Evolutionary conservation across 1,140 invertebrate genomes (phyloP).

Genomic region (Hylaeus anthracinus): DNA sequence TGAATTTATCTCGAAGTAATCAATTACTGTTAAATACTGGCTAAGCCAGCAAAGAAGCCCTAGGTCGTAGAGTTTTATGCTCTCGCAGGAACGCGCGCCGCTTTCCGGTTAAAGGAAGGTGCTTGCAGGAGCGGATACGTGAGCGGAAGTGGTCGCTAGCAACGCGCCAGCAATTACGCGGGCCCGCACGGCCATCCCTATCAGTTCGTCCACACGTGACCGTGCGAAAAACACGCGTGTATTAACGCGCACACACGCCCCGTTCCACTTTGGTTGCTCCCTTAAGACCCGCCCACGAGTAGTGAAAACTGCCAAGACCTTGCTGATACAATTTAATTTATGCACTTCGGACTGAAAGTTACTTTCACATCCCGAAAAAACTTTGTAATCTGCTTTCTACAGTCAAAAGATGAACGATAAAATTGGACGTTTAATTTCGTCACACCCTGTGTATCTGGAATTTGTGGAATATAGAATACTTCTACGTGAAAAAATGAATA

Average conservation of each 20-base stretch:
- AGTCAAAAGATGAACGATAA: too few relatives aligned
- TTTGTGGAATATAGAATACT: too few relatives aligned
- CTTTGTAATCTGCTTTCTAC: too few relatives aligned
- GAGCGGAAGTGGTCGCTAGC: conserved; percentile 77
- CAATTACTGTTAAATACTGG: too few relatives aligned
- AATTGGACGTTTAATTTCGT: too few relatives aligned
- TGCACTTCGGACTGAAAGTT: too few relatives aligned
- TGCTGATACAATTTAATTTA: too few relatives aligned
- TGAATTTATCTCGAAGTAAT: too few relatives aligned
- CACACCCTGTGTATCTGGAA: too few relatives aligned
- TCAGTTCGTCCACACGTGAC: conserved; percentile 61
- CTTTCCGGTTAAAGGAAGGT: conserved; percentile 69
- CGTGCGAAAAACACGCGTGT: conserved; percentile 36
- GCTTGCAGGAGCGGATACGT: conserved; percentile 75
- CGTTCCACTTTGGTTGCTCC: not conserved
- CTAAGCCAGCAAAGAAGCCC: not conserved
- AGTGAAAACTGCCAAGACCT: not conserved
- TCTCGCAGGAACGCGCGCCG: conserved; percentile 21
- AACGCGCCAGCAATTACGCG: conserved; percentile 74
- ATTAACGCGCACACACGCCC: not conserved
- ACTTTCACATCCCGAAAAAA: too few relatives aligned
- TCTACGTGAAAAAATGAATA: too few relatives aligned
- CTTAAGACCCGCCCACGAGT: conserved; percentile 11
- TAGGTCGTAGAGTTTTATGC: conserved; percentile 5
- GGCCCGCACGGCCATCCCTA: conserved; percentile 70